Evolutionary conservation across 2,888 invertebrate species (phyloP).

Genomic region (Labia minor): DNA sequence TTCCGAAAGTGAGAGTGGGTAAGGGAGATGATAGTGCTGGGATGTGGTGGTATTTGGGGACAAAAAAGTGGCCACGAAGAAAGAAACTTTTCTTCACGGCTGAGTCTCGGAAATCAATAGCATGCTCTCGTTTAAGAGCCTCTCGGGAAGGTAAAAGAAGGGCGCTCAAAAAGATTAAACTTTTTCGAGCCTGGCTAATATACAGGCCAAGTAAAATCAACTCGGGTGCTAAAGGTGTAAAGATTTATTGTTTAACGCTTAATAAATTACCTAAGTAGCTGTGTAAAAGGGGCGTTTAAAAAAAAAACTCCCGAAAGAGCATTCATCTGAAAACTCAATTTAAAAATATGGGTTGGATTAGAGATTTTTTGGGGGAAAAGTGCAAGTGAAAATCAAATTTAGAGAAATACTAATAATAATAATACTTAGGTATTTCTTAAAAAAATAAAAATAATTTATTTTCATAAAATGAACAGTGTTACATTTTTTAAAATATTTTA

Average conservation of each 20-base stretch:
- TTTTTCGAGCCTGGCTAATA: slow-evolving; percentile 8
- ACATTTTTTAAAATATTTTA: too few species aligned
- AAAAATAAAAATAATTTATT: too few species aligned
- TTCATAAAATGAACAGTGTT: too few species aligned
- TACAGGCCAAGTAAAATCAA: slow-evolving; percentile 8
- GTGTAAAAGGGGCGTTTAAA: background rate
- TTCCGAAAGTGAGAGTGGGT: too few species aligned
- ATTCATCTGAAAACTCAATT: background rate
- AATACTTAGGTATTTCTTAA: too few species aligned
- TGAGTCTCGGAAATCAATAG: background rate
- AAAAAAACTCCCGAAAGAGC: background rate
- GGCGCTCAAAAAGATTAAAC: slow-evolving; percentile 13
- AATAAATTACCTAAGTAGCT: slow-evolving; percentile 13
- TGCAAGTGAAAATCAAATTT: too few species aligned
- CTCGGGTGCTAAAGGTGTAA: slow-evolving; percentile 13
- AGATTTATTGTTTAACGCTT: slow-evolving; percentile 13
- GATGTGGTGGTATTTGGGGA: background rate
- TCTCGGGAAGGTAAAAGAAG: background rate
- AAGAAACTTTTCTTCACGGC: slow-evolving; percentile 7
- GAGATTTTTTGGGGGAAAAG: too few species aligned
- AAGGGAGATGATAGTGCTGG: too few species aligned
- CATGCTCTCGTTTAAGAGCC: slow-evolving; percentile 6
- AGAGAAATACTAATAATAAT: too few species aligned
- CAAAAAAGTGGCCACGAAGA: background rate
- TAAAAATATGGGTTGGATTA: background rate